Conservation (phyloP, 2,888 invertebrate species). For the Hydriomena furcata region DNA sequence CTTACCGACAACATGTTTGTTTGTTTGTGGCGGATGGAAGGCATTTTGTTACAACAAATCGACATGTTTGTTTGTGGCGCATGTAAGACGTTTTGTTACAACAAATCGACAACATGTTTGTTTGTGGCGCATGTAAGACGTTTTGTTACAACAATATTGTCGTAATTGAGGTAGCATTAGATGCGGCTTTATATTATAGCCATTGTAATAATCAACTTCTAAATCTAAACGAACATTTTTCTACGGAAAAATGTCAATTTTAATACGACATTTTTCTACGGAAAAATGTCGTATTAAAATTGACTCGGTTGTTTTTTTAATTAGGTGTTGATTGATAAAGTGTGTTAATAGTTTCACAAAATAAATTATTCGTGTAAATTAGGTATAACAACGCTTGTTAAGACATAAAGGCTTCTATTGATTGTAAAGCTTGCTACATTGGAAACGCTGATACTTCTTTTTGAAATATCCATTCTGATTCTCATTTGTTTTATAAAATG, state of each 20-base stretch:
- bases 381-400: constrained; percentile 9
- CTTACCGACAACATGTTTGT: too few relatives aligned
- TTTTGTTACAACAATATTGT: too few relatives aligned
- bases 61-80: too few relatives aligned
- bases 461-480: too few relatives aligned
- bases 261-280: background rate
- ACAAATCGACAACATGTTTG: too few relatives aligned
- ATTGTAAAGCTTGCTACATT: background rate
- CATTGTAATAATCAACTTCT: background rate
- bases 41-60: too few relatives aligned
- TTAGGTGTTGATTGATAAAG: constrained; percentile 3
- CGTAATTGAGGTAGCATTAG: too few relatives aligned
- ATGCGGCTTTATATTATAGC: background rate
- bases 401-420: constrained; percentile 15
- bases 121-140: too few relatives aligned
- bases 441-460: too few relatives aligned
- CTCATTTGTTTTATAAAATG: background rate
- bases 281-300: background rate
- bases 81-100: too few relatives aligned
- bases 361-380: constrained; percentile 16
- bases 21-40: too few relatives aligned
- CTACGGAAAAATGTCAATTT: background rate
- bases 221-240: too few relatives aligned
- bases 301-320: background rate
- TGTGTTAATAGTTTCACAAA: constrained; percentile 6